phyloP scores from a whole-genome alignment of 2,797 vertebrate species.

The Hafferia zeledoni region DNA sequence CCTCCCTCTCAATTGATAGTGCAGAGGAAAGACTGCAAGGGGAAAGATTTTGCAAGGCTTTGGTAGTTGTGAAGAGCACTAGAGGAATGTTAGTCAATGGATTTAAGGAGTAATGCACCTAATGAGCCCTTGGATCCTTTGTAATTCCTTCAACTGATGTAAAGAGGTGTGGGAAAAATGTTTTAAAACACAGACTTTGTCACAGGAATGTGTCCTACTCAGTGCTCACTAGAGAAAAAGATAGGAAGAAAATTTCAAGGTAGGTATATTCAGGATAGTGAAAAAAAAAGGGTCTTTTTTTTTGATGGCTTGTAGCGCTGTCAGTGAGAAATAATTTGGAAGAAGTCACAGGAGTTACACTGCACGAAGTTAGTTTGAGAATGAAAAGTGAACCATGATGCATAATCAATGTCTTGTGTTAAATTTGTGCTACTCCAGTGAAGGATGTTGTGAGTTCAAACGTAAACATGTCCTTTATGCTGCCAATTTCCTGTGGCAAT shows the following conservation, averaged over 20 bases:
- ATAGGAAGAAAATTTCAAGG: neutral
- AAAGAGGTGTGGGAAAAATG: neutral
- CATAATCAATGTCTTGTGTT: neutral
- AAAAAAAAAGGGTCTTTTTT: neutral
- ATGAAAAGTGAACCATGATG: neutral
- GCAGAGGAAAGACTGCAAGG: neutral
- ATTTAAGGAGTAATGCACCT: neutral
- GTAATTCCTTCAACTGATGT: neutral
- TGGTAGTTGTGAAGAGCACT: neutral
- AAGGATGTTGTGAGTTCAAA: neutral
- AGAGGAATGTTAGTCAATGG: neutral
- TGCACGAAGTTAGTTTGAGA: neutral
- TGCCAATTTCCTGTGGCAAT: neutral
- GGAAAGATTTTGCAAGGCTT: slow-evolving; percentile 1
- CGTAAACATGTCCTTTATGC: neutral
- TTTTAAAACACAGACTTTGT: neutral
- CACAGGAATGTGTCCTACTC: neutral
- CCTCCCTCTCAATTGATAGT: too few species aligned
- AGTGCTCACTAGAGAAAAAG: neutral
- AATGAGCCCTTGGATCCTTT: neutral
- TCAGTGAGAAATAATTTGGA: neutral
- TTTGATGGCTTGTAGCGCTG: neutral
- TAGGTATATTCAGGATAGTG: neutral
- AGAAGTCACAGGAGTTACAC: neutral
- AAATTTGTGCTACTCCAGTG: neutral